Evolutionary conservation across 2,113 vertebrate species (phyloP).

Genomic region (Malurus melanocephalus): DNA sequence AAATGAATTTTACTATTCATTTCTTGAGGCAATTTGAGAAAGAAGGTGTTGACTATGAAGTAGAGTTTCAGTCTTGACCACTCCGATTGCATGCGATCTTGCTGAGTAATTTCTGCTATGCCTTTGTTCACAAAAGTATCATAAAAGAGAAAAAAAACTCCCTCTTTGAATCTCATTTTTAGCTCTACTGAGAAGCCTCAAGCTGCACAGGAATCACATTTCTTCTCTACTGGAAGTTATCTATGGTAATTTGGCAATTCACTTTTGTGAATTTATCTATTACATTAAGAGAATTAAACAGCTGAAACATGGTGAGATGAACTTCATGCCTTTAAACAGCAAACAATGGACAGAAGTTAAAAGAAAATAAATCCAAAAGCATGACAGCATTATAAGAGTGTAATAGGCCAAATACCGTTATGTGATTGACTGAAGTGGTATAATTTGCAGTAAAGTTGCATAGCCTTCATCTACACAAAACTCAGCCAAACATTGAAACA

Average conservation of each 20-base stretch:
- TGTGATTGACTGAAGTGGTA: neutral
- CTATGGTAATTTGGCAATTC: neutral
- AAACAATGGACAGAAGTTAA: neutral
- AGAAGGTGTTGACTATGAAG: neutral
- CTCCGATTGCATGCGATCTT: neutral
- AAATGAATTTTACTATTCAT: neutral
- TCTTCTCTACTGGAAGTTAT: neutral
- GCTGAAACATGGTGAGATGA: neutral
- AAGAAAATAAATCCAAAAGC: neutral
- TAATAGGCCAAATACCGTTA: neutral
- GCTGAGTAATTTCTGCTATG: neutral
- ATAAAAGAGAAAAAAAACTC: neutral
- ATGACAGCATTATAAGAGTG: neutral
- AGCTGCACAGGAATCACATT: neutral
- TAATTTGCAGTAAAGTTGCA: neutral
- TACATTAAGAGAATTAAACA: neutral
- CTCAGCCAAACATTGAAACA: neutral
- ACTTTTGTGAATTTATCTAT: neutral
- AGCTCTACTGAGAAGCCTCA: neutral
- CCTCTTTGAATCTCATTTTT: neutral
- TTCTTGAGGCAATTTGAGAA: neutral
- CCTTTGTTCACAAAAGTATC: neutral
- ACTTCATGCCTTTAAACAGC: neutral
- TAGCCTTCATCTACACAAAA: neutral
- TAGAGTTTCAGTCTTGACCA: neutral